phyloP scores from a whole-genome alignment of 2,113 vertebrate genomes.

The Etheostoma spectabile region DNA sequence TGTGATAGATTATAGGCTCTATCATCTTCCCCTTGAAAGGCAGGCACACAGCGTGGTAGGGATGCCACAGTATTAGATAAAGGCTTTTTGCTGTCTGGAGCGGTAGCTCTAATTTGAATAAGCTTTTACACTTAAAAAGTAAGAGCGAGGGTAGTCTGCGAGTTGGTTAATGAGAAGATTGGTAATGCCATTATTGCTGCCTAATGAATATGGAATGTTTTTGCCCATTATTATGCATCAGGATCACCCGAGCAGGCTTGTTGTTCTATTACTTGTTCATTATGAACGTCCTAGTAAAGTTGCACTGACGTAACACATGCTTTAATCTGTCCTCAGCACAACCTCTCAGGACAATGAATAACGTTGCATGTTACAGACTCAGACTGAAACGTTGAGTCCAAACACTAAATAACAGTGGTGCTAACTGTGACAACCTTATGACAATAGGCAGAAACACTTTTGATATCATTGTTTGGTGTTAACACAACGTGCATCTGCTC shows the following conservation, averaged over 20 bases:
- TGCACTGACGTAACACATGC: conserved; percentile 6
- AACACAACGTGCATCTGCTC: neutral
- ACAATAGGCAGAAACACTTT: neutral
- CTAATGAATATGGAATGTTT: conserved; percentile 55
- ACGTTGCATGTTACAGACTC: neutral
- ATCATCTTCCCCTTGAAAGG: conserved; percentile 76
- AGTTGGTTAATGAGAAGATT: conserved; percentile 55
- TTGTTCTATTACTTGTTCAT: conserved; percentile 58
- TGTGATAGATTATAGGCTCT: conserved; percentile 79
- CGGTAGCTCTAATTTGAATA: conserved; percentile 55
- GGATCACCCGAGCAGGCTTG: conserved; percentile 39
- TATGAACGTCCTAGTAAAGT: conserved; percentile 29
- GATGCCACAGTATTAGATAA: conserved; percentile 66
- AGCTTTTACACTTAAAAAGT: conserved; percentile 64
- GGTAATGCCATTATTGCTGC: conserved; percentile 66
- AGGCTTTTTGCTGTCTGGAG: conserved; percentile 56
- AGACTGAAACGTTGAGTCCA: neutral
- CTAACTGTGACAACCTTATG: neutral
- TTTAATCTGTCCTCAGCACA: neutral
- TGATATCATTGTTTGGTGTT: neutral
- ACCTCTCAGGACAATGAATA: neutral
- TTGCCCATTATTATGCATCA: conserved; percentile 52
- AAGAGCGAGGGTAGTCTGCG: conserved; percentile 23
- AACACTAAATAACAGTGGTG: neutral
- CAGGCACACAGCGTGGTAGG: conserved; percentile 46